phyloP scores from a whole-genome alignment of 2,113 vertebrate genomes.

The Cyanoramphus novaezelandiae region DNA sequence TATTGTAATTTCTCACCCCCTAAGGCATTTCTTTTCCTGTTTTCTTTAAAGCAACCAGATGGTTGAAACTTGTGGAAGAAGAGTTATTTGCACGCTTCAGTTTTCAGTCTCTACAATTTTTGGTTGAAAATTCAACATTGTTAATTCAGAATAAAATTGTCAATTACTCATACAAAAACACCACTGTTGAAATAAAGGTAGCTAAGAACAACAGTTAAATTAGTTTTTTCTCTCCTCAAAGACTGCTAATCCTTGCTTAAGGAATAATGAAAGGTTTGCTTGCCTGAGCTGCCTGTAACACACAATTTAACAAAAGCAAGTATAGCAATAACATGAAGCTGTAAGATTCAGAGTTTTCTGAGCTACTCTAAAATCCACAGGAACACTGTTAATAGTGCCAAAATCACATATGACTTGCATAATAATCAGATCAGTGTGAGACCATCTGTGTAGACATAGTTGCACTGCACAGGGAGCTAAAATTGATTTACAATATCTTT shows the following conservation, averaged over 20 bases:
- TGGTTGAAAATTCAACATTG: not conserved
- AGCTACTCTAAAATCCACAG: not conserved
- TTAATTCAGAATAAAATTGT: not conserved
- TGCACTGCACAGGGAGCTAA: not conserved
- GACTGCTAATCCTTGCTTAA: not conserved
- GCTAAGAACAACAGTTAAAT: not conserved
- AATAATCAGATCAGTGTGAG: not conserved
- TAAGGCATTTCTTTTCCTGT: not conserved
- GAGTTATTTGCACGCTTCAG: not conserved
- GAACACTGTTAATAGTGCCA: not conserved
- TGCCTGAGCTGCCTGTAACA: not conserved
- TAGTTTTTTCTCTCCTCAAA: not conserved
- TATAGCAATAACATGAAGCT: not conserved
- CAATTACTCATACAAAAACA: not conserved
- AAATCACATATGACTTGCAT: not conserved
- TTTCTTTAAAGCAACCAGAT: constrained; percentile 32
- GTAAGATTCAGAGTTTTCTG: not conserved
- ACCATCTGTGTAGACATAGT: not conserved
- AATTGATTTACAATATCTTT: not conserved
- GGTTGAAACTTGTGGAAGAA: not conserved
- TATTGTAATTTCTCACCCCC: not conserved
- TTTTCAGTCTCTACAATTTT: not conserved
- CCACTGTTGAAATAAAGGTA: not conserved
- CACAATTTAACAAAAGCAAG: not conserved
- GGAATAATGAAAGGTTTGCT: not conserved